A percentile compares a stretch with the other conserved stretches of the same genome.
These are phyloP conservation scores for Prochilodus magdalenae DNA, from an alignment of 2,113 vertebrate species.

Conservation along the genomic window DNA sequence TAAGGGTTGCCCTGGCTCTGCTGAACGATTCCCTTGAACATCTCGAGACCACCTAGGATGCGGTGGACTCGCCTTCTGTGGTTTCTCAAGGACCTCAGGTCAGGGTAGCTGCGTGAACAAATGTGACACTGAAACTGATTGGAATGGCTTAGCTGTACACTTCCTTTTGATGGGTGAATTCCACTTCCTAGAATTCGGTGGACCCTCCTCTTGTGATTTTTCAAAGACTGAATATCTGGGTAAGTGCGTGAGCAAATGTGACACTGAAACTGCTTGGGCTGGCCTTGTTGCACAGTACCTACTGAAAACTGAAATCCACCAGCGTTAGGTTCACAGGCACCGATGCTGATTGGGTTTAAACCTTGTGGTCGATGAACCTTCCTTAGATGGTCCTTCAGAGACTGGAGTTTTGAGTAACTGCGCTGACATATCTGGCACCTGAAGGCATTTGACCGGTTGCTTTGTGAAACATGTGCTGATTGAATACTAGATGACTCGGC, in stretches of 20 bases:
- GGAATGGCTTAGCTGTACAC: slow-evolving; percentile 54
- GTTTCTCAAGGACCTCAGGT: slow-evolving; percentile 75
- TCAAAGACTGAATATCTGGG: slow-evolving; percentile 48
- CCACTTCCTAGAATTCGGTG: slow-evolving; percentile 48
- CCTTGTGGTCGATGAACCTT: slow-evolving; percentile 54
- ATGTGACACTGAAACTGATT: slow-evolving; percentile 71
- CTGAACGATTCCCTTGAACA: slow-evolving; percentile 25
- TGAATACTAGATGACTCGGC: background rate
- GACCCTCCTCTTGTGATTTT: slow-evolving; percentile 52
- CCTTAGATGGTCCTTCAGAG: slow-evolving; percentile 57
- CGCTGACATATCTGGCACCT: slow-evolving; percentile 58
- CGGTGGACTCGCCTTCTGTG: slow-evolving; percentile 76
- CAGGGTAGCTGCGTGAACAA: slow-evolving; percentile 73
- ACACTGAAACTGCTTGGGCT: slow-evolving; percentile 43
- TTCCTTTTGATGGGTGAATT: slow-evolving; percentile 34
- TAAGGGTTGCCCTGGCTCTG: slow-evolving; percentile 51
- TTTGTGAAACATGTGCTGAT: slow-evolving; percentile 37
- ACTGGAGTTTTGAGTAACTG: slow-evolving; percentile 55
- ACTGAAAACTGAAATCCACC: background rate
- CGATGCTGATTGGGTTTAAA: background rate
- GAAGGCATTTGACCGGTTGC: slow-evolving; percentile 43
- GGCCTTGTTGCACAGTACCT: background rate
- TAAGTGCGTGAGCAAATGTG: slow-evolving; percentile 46
- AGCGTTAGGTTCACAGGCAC: background rate
- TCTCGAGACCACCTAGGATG: slow-evolving; percentile 65